Conservation (phyloP, 2,797 vertebrate species). For the Anolis apletophallus region DNA sequence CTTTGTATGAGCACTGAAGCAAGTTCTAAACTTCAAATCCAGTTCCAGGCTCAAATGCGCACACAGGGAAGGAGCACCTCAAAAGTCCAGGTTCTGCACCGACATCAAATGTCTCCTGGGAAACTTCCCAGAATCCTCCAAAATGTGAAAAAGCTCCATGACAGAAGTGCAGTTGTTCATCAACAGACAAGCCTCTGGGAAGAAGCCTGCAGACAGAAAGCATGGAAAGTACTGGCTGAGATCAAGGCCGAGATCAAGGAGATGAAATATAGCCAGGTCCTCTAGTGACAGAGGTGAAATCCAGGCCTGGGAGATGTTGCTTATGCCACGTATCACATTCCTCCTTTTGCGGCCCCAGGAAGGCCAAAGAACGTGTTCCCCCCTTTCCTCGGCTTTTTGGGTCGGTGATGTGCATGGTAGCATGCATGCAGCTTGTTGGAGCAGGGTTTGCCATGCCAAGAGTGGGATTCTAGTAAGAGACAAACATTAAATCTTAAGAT, state of each 20-base stretch:
- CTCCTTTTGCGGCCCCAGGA: neutral
- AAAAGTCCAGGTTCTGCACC: no score
- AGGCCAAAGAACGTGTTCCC: neutral
- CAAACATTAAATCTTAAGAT: slow-evolving; percentile 13
- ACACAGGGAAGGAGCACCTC: neutral
- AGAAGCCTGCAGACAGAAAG: neutral
- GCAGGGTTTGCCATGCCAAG: neutral
- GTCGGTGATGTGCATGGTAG: neutral
- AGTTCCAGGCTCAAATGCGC: neutral
- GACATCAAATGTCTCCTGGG: neutral
- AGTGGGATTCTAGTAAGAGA: slow-evolving; percentile 20
- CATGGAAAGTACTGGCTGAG: neutral
- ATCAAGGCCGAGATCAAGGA: neutral
- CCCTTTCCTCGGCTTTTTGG: neutral
- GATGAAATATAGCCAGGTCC: neutral
- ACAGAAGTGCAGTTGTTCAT: no score
- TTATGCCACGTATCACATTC: neutral
- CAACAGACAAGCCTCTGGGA: neutral
- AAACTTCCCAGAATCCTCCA: neutral
- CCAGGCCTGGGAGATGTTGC: neutral
- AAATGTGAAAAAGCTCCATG: neutral
- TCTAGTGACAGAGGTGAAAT: neutral
- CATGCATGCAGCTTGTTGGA: neutral
- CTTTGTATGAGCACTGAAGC: neutral
- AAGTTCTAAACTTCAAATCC: neutral